Base-by-base conservation (phyloP, 2,888 invertebrate species). In the Rhamnusium bicolor region DNA sequence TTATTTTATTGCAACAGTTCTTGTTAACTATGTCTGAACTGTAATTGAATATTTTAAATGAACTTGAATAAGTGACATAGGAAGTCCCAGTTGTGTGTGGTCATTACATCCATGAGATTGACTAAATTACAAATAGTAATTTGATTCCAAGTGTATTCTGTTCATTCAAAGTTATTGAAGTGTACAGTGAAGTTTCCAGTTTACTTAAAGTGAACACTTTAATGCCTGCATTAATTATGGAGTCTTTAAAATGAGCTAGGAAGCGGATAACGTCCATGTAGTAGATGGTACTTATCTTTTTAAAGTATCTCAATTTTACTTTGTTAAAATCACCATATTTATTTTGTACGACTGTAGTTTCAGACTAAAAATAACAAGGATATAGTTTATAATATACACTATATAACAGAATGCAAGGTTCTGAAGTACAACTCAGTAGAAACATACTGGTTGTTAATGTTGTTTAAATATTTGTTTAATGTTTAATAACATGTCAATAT, bases 61-160 rank as follows among this genome's bases (percentile, higher is more conserved):
- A 32, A 18, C 32, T 58, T 58, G 32, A 51, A 16, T 51, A 58
- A 29, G 18, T 58, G 40, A 58, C 10, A 58, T 58, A 65, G 65
- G 65, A 65, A 65, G 65, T 65, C 29, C 16, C 49, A 21, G 53
- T 53, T 18, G 5, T 65, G 65, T 65, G 65, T 65, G 65, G 65
- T 51, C 53, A 32, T 65, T 21, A 19, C n/a, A 10, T 65, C 53
- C 53, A 53, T 16, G 29, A 29, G 53, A 32, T 29, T 53, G 24
- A 18, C 12, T 53, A 32, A 65, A 32, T n/a, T n/a, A 14, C 7
- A 32, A 1, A n/a, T n/a, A n/a, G 65, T 65, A 65, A 65, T 65
- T 65, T 32, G 65, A 65, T 3, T 29, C 65, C 61, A 14, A 12
- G 58, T 32, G 16, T 58, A 14, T 58, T 58, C 29, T 58, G 2